Evolutionary conservation across 2,113 vertebrate genomes (phyloP).

Genomic region (Paramormyrops kingsleyae): DNA sequence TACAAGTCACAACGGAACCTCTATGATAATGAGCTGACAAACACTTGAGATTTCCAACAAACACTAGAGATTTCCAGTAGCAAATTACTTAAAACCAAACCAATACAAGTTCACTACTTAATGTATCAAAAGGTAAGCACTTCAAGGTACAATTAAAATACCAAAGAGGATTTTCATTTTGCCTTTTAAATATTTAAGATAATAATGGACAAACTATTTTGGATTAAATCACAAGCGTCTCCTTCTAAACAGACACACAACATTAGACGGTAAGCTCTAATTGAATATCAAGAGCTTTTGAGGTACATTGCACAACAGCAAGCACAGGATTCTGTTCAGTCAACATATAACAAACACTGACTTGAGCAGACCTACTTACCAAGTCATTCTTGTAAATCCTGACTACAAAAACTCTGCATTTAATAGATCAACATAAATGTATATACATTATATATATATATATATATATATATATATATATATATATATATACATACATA

Average conservation of each 20-base stretch:
- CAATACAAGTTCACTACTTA: background rate
- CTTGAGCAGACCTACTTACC: background rate
- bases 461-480: too few relatives aligned
- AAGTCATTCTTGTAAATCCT: background rate
- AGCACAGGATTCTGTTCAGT: background rate
- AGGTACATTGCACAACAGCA: background rate
- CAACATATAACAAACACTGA: background rate
- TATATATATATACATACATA: too few relatives aligned
- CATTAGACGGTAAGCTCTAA: background rate
- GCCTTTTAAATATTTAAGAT: background rate
- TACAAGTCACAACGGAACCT: background rate
- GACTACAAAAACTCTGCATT: background rate
- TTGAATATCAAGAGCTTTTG: background rate
- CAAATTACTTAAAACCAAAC: background rate
- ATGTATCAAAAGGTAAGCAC: background rate
- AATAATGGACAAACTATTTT: background rate
- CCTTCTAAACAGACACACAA: background rate
- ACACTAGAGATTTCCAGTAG: background rate
- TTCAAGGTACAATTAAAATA: background rate
- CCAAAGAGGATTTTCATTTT: background rate
- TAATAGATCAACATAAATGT: background rate
- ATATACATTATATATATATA: too few relatives aligned
- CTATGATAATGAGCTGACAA: background rate
- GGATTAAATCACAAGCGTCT: background rate
- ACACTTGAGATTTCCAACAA: background rate